Base-by-base conservation (phyloP, 2,888 invertebrate species). In the Diadegma fenestrale region DNA sequence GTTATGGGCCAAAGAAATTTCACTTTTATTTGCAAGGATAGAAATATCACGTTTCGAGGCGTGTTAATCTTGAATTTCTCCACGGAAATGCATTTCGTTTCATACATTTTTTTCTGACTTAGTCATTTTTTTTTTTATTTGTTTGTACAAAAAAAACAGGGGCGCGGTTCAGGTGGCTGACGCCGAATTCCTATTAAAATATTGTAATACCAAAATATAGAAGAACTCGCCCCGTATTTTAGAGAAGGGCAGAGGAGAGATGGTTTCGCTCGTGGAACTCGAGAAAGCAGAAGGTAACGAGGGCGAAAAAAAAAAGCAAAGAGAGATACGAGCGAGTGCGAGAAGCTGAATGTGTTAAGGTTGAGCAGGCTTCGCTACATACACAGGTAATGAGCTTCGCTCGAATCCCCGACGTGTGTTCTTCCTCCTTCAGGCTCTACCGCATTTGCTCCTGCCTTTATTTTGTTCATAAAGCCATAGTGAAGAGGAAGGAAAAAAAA, bases 231-330 rank as follows among this genome's bases (percentile, higher is more conserved):
- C 48, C 33, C n/a, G 58, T 14, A n/a, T n/a, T n/a, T n/a, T n/a
- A 45, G 30, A 30, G 37, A 37, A 26, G 22, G 30, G 19, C 12
- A 22, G 37, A 80, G 30, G n/a, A 45, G 14, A 43, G 69, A 17
- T 48, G 54, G 14, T 61, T 30, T 33, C 45, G 66, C 45, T 72
- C 76, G 64, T 68, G 76, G 71, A 84, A 80, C 72, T 69, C 66
- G 64, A 80, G 84, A 80, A 72, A 80, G 77, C 71, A 66, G 77
- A 73, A 72, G 71, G 81, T 77, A 84, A 78, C 84, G 78, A 81
- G 80, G 43, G 58, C 33, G 45, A 66, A 75, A 68, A 80, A 68
- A 80, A 48, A 51, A 54, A 54, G 45, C 8, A 17, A 33, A n/a
- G 41, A 69, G 61, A 37, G 64, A 80, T 63, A 79, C 48, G 76